Conservation (phyloP, 2,888 invertebrate species). For the Sarcophaga carnaria region DNA sequence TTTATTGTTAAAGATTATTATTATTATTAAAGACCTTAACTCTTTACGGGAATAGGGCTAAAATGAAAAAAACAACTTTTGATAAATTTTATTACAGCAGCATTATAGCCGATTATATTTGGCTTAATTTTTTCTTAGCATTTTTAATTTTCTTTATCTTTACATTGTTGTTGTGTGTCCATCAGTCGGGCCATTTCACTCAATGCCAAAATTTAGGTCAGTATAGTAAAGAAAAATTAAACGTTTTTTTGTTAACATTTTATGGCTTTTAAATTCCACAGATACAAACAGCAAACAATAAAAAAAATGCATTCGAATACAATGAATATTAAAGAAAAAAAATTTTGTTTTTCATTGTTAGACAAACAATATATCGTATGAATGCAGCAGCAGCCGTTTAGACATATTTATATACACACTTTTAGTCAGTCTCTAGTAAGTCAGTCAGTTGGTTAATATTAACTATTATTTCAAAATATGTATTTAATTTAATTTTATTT, state of each 20-base stretch:
- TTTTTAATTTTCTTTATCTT: neutral
- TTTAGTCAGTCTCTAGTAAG: conserved; percentile 3
- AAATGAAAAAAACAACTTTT: too few relatives aligned
- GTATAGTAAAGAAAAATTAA: neutral
- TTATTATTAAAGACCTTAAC: too few relatives aligned
- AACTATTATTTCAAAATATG: neutral
- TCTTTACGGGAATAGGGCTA: too few relatives aligned
- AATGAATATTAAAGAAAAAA: too few relatives aligned
- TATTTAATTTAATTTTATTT: conserved; percentile 21
- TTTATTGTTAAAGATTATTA: too few relatives aligned
- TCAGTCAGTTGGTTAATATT: conserved; percentile 50
- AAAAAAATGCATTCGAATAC: neutral
- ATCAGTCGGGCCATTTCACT: conserved; percentile 39
- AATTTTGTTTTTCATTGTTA: neutral
- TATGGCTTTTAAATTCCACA: neutral
- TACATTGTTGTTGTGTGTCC: neutral
- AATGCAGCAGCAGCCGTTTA: neutral
- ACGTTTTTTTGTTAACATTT: neutral
- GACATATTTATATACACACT: conserved; percentile 24
- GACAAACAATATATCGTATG: neutral
- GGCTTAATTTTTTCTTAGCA: too few relatives aligned
- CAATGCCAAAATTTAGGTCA: conserved; percentile 52
- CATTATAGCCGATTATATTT: too few relatives aligned
- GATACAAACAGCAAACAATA: neutral
- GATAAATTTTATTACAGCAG: too few relatives aligned